phyloP scores from a whole-genome alignment of 23 tunicate species.

The Trididemnum clinides region DNA sequence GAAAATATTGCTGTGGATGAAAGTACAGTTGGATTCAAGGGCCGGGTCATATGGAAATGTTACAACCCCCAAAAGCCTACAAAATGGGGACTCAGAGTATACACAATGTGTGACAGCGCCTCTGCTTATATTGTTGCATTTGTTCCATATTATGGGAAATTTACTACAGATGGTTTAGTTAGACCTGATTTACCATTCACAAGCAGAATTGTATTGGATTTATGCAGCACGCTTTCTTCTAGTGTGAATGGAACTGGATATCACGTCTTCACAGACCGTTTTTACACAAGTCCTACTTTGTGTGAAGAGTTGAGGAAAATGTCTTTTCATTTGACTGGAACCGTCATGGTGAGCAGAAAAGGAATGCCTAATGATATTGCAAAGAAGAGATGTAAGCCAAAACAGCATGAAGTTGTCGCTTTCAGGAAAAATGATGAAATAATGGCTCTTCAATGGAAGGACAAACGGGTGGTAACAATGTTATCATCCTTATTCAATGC shows the following conservation, averaged over 20 bases:
- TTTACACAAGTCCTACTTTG: slow-evolving; percentile 23
- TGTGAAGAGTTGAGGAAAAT: no score
- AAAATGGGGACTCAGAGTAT: slow-evolving; percentile 26
- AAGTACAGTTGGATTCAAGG: slow-evolving; percentile 42
- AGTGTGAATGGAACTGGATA: slow-evolving; percentile 3
- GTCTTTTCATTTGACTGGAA: no score
- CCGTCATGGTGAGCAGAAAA: no score
- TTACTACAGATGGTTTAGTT: slow-evolving; percentile 20
- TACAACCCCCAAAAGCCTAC: slow-evolving; percentile 36
- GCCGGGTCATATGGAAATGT: slow-evolving; percentile 27
- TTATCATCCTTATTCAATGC: no score
- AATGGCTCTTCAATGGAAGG: no score
- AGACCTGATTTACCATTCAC: slow-evolving; percentile 18
- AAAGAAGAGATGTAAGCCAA: no score
- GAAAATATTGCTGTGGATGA: slow-evolving; percentile 20
- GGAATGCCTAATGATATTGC: no score
- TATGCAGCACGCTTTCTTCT: slow-evolving; percentile 5
- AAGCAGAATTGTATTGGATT: slow-evolving; percentile 15
- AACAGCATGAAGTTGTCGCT: no score
- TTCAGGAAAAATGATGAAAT: no score
- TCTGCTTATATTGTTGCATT: slow-evolving; percentile 23
- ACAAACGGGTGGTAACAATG: no score
- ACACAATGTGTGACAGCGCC: slow-evolving; percentile 17
- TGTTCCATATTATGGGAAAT: slow-evolving; percentile 20
- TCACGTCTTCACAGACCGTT: slow-evolving; percentile 27